Evolutionary conservation across 2,888 invertebrate species (phyloP), one percentile per base, ranked within the genome.

Genomic region (Andrena haemorrhoa): DNA sequence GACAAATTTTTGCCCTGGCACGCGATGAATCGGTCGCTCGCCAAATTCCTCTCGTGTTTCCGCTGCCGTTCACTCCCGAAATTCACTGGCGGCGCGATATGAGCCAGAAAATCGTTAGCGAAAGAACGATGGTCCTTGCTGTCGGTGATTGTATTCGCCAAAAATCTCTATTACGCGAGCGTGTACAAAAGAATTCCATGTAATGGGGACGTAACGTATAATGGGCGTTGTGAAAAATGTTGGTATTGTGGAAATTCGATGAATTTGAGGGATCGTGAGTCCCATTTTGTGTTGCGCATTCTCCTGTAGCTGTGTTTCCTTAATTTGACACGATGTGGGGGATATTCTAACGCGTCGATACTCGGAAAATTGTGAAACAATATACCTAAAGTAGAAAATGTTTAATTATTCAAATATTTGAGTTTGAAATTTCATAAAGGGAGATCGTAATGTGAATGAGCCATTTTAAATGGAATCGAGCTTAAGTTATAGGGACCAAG

Each of bases 31-130:
- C 51, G 76, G 61, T 69, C 64, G 75, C 10, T 58, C 53, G 82
- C 72, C 81, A 76, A 81, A 75, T 81, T 80, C 82, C 69, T 81
- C 72, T 29, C 76, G 72, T 58, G 68, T 58, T 58, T 75, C 56
- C 23, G 51, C 69, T 41, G 70, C 60, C 53, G 66, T 58, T 75
- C 68, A 26, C 68, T 69, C 68, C 29, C 51, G 80, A 72, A 73
- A 81, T 81, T 73, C 51, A 71, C 49, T 64, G 72, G 56, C 69
- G 65, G 68, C 58, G 29, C 20, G 20, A 51, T 33, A 63, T 51
- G 47, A 53, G 63, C 53, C 74, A 41, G 64, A 26, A 64, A 60
- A 53, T 69, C 56, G 69, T 81, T 73, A 65, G 60, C 76, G 51
- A 29, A 69, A 80, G 66, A 75, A 75, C 72, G 71, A 69, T 65